These are phyloP conservation scores for Oophaga pumilio DNA, from an alignment of 2,113 vertebrate species.

Conservation along the genomic window DNA sequence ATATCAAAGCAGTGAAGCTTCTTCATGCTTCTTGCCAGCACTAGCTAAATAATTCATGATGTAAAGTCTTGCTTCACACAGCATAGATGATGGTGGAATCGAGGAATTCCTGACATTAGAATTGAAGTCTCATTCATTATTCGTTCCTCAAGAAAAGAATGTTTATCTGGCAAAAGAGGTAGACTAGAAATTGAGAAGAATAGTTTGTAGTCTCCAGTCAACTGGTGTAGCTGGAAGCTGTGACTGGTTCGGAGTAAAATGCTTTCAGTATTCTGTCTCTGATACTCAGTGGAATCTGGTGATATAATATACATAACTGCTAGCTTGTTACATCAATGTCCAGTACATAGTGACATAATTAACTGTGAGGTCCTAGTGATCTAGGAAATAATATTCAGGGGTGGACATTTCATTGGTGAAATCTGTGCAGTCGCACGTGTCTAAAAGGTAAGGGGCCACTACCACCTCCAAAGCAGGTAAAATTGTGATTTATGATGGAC, in stretches of 20 bases:
- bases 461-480: no score
- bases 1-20: background rate
- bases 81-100: background rate
- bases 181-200: background rate
- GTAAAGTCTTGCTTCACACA: constrained; percentile 1
- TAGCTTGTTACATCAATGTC: no score
- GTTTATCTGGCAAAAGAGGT: background rate
- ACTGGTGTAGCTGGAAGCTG: background rate
- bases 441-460: no score
- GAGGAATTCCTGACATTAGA: background rate
- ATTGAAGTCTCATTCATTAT: background rate
- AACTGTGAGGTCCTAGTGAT: no score
- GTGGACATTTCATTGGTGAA: no score
- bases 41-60: background rate
- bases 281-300: no score
- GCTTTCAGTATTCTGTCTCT: no score
- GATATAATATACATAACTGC: no score
- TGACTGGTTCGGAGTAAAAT: background rate
- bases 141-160: background rate
- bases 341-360: no score
- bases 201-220: background rate
- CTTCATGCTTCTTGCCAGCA: background rate
- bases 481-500: no score
- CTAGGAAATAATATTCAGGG: no score
- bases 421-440: no score